A percentile compares a stretch with the other conserved stretches of the same genome.
Conservation (phyloP, 2,888 invertebrate genomes). For the Tineola bisselliella region DNA sequence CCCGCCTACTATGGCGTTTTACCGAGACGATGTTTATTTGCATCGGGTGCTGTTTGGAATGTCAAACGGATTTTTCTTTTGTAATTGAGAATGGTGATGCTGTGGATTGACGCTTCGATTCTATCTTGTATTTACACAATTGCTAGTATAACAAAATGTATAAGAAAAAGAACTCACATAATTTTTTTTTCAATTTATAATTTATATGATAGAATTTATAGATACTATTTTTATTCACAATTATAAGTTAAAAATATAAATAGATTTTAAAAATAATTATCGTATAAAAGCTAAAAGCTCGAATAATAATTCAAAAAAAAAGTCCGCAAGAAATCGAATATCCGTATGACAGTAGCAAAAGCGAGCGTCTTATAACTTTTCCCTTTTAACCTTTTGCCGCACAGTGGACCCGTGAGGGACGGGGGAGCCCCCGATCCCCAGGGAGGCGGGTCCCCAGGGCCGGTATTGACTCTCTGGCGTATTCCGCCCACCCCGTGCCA, state of each 20-base stretch:
- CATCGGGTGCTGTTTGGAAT: conserved; percentile 32
- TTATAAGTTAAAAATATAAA: too few relatives aligned
- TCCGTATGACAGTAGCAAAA: conserved; percentile 11
- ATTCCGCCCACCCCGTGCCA: conserved; percentile 38
- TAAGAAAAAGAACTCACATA: too few relatives aligned
- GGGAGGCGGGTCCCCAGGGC: conserved; percentile 68
- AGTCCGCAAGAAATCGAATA: conserved; percentile 5
- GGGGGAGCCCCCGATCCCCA: conserved; percentile 37
- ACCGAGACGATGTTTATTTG: conserved; percentile 49
- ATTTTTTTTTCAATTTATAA: too few relatives aligned
- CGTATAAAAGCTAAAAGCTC: neutral
- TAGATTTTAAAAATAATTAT: too few relatives aligned
- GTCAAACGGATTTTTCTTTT: neutral
- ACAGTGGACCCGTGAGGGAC: conserved; percentile 23
- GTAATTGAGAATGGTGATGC: neutral
- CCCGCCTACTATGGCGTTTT: conserved; percentile 18
- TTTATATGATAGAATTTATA: too few relatives aligned
- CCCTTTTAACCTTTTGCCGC: conserved; percentile 64
- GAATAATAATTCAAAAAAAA: neutral
- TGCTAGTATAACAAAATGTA: too few relatives aligned
- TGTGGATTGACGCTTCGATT: neutral
- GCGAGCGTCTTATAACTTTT: conserved; percentile 59
- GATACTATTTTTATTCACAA: too few relatives aligned
- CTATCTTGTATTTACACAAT: neutral
- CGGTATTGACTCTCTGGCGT: conserved; percentile 51